Conservation (phyloP, 2,113 vertebrate species). For the Bucco capensis region DNA sequence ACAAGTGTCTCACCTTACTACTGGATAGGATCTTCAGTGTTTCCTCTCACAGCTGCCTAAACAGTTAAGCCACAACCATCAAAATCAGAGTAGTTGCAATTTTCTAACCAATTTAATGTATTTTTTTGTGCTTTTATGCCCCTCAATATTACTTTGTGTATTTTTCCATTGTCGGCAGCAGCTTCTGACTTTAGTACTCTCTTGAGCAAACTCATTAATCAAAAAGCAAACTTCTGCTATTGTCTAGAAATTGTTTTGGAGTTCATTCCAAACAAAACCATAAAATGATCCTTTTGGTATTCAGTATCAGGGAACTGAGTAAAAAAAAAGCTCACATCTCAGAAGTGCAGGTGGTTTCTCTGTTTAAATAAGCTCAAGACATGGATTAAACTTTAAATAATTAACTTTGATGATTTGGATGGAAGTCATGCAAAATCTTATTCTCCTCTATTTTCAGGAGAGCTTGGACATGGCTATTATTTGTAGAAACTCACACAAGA, state of each 20-base stretch:
- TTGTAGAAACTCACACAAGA: neutral
- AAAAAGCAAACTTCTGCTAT: neutral
- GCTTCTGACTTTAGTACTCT: neutral
- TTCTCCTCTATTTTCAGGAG: neutral
- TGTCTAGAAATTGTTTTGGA: neutral
- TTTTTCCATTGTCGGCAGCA: neutral
- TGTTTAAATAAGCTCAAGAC: neutral
- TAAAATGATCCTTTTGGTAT: neutral
- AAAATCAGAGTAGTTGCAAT: neutral
- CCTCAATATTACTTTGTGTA: neutral
- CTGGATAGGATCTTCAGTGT: neutral
- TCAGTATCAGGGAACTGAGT: neutral
- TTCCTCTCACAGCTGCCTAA: neutral
- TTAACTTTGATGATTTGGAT: neutral
- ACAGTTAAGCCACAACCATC: neutral
- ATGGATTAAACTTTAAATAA: neutral
- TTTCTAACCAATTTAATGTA: neutral
- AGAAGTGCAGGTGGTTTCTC: neutral
- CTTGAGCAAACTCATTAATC: neutral
- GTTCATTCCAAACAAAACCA: neutral
- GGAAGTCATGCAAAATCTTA: neutral
- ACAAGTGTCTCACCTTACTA: neutral
- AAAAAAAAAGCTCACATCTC: neutral
- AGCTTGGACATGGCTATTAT: neutral
- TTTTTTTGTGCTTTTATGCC: fast-evolving